Evolutionary conservation across 92 coral and sea anemone species (phyloP), one percentile per base, ranked within the genome.

Genomic region (Actinostola sp.): DNA sequence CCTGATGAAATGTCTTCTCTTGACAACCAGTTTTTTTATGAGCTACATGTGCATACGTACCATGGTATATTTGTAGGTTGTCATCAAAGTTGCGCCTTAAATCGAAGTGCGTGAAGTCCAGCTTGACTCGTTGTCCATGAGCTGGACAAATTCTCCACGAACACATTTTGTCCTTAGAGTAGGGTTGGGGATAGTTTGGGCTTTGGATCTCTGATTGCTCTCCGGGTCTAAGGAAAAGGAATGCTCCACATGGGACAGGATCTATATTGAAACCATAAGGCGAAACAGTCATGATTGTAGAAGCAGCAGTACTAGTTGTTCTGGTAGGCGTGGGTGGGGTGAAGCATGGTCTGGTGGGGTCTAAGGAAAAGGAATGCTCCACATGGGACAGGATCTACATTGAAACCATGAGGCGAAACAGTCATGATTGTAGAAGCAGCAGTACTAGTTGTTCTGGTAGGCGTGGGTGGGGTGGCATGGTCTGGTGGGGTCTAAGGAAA

Each of bases 141-240:
- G 87, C 86, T 11, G 98, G 98, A 44, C 98, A 93, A 23, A 93
- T 70, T 62, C 98, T 82, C 98, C 98, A 93, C 25, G 93, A 63
- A 59, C 98, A 93, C 73, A 77, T 78, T 82, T 90, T 93, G 31
- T 86, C 96, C 14, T 66, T 75, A 10, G 83, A 79, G 73, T 81
- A 93, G 8, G 78, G 67, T 44, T 73, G 75, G 17, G 97, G 98
- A 34, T 66, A 94, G 45, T 80, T 78, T 43, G 94, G 92, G 60
- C 89, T 84, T 65, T 70, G 46, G 31, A 94, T 61, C 16, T 65
- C 63, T 0, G 48, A 5, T 59, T 83, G 72, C 57, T 70, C 46
- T 27, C 84, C 71, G 12, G 66, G 83, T 67, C 61, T 62, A 0
- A 85, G 70, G 8, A 33, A 63, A 14, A 90, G 41, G 23, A 83